Percentiles rank a stretch among this genome's conserved stretches.
Conservation (phyloP, 2,113 vertebrate species). For the Trichechus manatus region DNA sequence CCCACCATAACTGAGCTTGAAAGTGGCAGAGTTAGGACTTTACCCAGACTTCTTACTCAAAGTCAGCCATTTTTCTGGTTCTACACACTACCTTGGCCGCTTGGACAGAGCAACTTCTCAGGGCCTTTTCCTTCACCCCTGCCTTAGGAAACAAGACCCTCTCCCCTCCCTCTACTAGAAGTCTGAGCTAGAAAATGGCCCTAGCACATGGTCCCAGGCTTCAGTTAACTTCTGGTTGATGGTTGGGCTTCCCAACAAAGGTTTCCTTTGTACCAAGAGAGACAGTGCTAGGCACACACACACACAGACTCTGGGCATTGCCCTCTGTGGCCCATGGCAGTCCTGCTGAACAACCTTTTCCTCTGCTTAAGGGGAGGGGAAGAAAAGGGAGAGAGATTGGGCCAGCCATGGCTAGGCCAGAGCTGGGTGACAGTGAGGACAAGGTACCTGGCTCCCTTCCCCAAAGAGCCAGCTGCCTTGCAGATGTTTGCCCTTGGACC, state of each 20-base stretch:
- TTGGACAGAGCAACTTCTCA: conserved; percentile 25
- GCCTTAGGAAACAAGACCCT: not conserved
- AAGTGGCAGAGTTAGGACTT: not conserved
- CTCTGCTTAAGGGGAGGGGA: not conserved
- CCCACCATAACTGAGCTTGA: not conserved
- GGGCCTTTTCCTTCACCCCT: not conserved
- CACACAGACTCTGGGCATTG: not conserved
- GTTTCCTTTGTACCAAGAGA: not conserved
- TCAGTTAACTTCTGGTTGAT: conserved; percentile 23
- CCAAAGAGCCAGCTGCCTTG: not conserved
- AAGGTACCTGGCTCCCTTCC: not conserved
- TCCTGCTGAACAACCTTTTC: not conserved
- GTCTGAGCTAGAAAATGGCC: conserved; percentile 16
- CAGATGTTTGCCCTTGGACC: not conserved
- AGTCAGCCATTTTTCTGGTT: not conserved
- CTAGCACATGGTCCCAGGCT: not conserved
- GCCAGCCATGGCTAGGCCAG: not conserved
- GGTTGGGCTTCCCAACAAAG: conserved; percentile 31
- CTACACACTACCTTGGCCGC: not conserved
- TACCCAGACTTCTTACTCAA: not conserved
- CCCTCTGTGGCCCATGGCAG: not conserved
- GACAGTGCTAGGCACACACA: not conserved
- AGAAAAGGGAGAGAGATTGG: not conserved
- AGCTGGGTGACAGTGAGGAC: conserved; percentile 14
- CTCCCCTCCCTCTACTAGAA: not conserved